These are phyloP conservation scores for Gandaritis pyraliata DNA, from an alignment of 2,888 invertebrate genomes.

Conservation along the genomic window DNA sequence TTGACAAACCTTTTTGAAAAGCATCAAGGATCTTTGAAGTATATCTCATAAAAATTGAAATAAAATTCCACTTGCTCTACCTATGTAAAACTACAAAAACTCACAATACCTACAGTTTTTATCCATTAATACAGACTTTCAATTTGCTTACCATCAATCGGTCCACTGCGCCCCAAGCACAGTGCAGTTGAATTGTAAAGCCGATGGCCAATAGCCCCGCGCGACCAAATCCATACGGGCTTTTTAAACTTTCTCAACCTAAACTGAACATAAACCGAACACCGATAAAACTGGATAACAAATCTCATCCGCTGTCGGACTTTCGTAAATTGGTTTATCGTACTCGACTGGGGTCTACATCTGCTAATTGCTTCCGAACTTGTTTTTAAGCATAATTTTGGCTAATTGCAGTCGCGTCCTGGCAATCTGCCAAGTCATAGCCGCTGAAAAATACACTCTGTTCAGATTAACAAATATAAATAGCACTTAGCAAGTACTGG, in stretches of 20 bases:
- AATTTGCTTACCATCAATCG: constrained; percentile 12
- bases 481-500: constrained; percentile 24
- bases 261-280: constrained; percentile 22
- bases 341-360: constrained; percentile 67
- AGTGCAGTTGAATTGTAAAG: constrained; percentile 9
- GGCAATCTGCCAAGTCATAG: constrained; percentile 65
- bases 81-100: not conserved
- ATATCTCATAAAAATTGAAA: too few species aligned
- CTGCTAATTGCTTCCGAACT: constrained; percentile 79
- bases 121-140: constrained; percentile 11
- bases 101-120: not conserved
- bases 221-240: constrained; percentile 25
- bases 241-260: constrained; percentile 31
- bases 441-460: constrained; percentile 61
- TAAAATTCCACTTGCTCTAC: too few species aligned
- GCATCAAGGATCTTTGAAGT: too few species aligned
- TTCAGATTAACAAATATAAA: constrained; percentile 42
- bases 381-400: constrained; percentile 81
- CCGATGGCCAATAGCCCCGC: constrained; percentile 24
- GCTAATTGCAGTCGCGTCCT: constrained; percentile 77
- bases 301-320: constrained; percentile 56
- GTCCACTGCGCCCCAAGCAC: constrained; percentile 10
- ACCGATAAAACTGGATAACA: constrained; percentile 54
- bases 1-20: too few species aligned
- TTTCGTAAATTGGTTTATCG: constrained; percentile 63